Percentiles rank a stretch among this genome's conserved stretches.
Conservation (phyloP, 2,113 vertebrate genomes). For the Phocoena sinus region DNA sequence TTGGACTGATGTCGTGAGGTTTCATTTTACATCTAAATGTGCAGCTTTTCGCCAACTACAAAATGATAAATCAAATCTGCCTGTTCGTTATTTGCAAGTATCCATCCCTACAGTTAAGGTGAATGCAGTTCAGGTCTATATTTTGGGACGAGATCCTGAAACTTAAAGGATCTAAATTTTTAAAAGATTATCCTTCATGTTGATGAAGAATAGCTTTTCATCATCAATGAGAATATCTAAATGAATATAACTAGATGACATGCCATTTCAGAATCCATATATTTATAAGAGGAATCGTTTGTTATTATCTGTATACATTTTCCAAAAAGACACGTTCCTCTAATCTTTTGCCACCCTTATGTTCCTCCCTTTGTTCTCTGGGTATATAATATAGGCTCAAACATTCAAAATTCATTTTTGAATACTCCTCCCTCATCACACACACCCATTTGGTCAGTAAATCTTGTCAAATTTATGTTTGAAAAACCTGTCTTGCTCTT, state of each 20-base stretch:
- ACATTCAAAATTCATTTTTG: neutral
- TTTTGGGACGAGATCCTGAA: neutral
- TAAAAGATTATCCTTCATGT: neutral
- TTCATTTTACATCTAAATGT: neutral
- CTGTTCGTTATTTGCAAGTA: neutral
- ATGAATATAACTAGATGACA: neutral
- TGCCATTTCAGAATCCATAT: neutral
- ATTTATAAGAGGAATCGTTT: neutral
- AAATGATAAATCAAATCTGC: neutral
- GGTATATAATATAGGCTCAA: neutral
- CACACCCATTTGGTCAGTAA: neutral
- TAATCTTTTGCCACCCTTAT: neutral
- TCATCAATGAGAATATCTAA: neutral
- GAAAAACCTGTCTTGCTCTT: neutral
- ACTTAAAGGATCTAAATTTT: neutral
- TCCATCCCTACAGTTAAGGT: neutral
- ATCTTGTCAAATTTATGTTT: neutral
- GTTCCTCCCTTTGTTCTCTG: neutral
- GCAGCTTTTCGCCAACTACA: neutral
- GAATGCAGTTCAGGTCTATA: neutral
- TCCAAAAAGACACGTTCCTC: neutral
- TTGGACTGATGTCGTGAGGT: neutral
- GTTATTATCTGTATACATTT: neutral
- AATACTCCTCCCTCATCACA: neutral
- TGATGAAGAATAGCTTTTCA: neutral